Conservation (phyloP, 30 jellyfish, hydroid and myxozoan species). For the Hydractinia symbiolongicarpus region DNA sequence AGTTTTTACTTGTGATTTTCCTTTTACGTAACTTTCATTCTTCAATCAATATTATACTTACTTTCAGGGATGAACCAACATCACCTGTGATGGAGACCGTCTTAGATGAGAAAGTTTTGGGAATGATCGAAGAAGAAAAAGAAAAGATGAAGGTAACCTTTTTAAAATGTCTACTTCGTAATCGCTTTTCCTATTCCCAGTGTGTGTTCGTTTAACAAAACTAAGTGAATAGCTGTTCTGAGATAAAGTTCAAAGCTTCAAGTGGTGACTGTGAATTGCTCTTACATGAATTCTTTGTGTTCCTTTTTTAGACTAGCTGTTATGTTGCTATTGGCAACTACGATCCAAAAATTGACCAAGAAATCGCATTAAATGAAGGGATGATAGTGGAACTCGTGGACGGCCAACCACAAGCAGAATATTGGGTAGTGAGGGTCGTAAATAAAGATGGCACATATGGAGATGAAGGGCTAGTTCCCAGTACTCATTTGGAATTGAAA, state of each 20-base stretch:
- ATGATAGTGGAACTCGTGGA: constrained; percentile 67
- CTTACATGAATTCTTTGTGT: too few species aligned
- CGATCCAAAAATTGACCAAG: constrained; percentile 67
- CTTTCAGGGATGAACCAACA: too few species aligned
- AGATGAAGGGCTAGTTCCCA: constrained; percentile 80
- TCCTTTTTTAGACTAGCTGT: constrained; percentile 42
- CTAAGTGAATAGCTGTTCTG: too few species aligned
- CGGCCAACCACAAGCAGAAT: constrained; percentile 63
- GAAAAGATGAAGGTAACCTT: neutral
- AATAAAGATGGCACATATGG: constrained; percentile 86
- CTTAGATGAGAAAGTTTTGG: constrained; percentile 4
- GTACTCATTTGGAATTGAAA: constrained; percentile 64
- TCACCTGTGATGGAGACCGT: constrained; percentile 9
- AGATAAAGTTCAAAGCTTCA: too few species aligned
- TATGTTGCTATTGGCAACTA: constrained; percentile 90
- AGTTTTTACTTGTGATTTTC: neutral
- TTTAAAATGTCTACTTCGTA: too few species aligned
- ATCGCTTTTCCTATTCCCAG: too few species aligned
- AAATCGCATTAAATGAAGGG: constrained; percentile 74
- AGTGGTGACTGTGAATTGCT: too few species aligned
- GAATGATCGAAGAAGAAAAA: constrained; percentile 9
- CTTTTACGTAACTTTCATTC: too few species aligned
- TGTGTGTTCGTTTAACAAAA: too few species aligned
- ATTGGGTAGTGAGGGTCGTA: constrained; percentile 71
- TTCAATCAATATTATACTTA: neutral